These are phyloP conservation scores for Trinectes maculatus DNA, from an alignment of 2,113 vertebrate species.

Conservation along the genomic window DNA sequence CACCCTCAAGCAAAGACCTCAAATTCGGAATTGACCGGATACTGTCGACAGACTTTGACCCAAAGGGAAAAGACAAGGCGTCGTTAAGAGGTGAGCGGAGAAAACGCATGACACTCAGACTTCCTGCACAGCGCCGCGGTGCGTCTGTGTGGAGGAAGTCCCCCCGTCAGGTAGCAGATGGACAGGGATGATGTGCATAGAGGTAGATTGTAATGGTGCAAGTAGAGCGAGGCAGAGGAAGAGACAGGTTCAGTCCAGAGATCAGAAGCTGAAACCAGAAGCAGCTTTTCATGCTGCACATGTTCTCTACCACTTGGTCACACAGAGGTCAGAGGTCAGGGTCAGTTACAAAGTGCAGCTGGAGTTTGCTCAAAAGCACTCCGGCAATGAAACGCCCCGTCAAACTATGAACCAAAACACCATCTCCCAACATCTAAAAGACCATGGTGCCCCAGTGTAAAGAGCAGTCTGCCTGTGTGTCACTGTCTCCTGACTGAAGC, in stretches of 20 bases:
- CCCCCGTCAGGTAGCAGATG: too few species aligned
- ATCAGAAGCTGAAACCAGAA: conserved; percentile 37
- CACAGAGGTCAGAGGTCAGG: conserved; percentile 66
- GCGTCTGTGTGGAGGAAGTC: too few species aligned
- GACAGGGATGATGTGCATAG: too few species aligned
- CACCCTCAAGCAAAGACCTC: conserved; percentile 95
- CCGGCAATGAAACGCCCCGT: conserved; percentile 4
- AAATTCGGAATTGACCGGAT: conserved; percentile 99
- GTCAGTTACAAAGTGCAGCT: conserved; percentile 31
- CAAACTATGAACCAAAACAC: conserved; percentile 1
- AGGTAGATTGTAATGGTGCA: too few species aligned
- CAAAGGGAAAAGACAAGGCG: conserved; percentile 91
- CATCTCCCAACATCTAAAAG: not conserved
- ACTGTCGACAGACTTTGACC: conserved; percentile 94
- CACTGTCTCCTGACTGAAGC: conserved; percentile 56
- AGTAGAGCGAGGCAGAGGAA: too few species aligned
- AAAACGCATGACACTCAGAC: not conserved
- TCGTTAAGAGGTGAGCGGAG: conserved; percentile 89
- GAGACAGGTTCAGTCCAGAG: conserved; percentile 3
- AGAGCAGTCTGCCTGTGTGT: conserved; percentile 44
- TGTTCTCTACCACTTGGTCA: conserved; percentile 27
- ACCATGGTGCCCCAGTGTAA: not conserved
- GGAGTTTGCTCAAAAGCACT: conserved; percentile 19
- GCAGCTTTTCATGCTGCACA: not conserved
- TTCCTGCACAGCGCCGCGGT: too few species aligned